Conservation (phyloP, 2,888 invertebrate species). For the Sipunculus nudus region DNA sequence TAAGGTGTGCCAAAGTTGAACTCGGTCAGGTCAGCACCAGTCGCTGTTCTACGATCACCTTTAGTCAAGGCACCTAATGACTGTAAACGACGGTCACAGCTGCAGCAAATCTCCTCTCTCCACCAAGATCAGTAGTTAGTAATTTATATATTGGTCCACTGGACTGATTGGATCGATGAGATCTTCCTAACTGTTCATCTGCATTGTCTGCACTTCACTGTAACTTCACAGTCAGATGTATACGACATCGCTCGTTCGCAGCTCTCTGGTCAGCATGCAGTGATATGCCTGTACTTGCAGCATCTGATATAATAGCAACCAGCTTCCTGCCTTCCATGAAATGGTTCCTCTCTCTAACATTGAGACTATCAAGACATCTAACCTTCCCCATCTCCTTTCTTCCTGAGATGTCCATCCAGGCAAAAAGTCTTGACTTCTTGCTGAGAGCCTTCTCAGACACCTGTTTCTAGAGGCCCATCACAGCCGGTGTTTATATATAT, state of each 20-base stretch:
- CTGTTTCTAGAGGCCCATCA: too few species aligned
- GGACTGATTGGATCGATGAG: constrained; percentile 63
- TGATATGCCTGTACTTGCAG: constrained; percentile 65
- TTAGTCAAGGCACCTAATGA: constrained; percentile 64
- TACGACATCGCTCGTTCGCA: constrained; percentile 55
- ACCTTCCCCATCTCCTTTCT: too few species aligned
- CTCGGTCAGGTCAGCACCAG: constrained; percentile 59
- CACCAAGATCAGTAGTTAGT: constrained; percentile 61
- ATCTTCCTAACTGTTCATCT: constrained; percentile 64
- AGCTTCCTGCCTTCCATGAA: too few species aligned
- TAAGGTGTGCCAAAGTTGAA: constrained; percentile 65
- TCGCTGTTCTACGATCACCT: constrained; percentile 62
- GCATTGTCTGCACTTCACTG: constrained; percentile 66
- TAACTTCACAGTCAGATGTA: constrained; percentile 63
- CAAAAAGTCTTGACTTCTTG: too few species aligned
- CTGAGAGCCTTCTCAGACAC: too few species aligned
- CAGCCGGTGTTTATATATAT: too few species aligned
- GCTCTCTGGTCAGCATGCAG: constrained; percentile 59
- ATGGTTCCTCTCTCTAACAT: too few species aligned
- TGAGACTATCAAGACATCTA: too few species aligned
- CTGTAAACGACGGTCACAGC: too few species aligned
- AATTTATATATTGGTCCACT: constrained; percentile 63
- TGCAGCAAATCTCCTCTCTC: constrained; percentile 62
- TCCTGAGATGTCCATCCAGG: too few species aligned
- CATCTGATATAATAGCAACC: too few species aligned